Evolutionary conservation across 1,140 invertebrate genomes (phyloP).

Genomic region (Gonioctena quinquepunctata): DNA sequence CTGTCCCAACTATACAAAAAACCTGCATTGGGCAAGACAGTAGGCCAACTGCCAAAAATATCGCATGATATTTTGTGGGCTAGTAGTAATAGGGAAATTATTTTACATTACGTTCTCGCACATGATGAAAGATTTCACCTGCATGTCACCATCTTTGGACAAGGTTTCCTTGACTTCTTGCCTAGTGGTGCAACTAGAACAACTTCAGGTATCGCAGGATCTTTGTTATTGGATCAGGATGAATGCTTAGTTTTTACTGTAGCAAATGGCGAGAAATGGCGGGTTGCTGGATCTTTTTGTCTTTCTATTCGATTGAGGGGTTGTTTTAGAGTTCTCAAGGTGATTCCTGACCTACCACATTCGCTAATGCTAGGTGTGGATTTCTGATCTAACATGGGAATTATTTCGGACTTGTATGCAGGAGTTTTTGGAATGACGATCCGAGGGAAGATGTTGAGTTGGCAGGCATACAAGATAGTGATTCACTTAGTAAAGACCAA

Average conservation of each 20-base stretch:
- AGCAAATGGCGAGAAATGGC: neutral
- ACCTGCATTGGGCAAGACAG: neutral
- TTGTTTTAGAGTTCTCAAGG: neutral
- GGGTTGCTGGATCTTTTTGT: neutral
- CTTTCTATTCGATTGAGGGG: neutral
- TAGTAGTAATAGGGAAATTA: neutral
- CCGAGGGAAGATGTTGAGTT: neutral
- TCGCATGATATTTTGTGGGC: neutral
- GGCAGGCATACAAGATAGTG: neutral
- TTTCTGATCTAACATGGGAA: conserved; percentile 11
- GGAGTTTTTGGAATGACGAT: neutral
- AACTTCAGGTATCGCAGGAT: neutral
- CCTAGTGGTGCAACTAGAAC: neutral
- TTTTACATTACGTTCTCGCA: neutral
- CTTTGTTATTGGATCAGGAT: conserved; percentile 5
- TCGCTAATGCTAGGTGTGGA: conserved; percentile 14
- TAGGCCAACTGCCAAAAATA: neutral
- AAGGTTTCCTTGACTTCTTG: neutral
- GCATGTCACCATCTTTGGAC: neutral
- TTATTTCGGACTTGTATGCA: conserved; percentile 13
- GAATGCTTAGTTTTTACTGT: neutral
- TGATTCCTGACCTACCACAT: neutral
- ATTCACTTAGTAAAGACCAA: neutral
- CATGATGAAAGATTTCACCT: conserved; percentile 10
- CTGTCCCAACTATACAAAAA: neutral